A percentile compares a stretch with the other conserved stretches of the same genome.
Evolutionary conservation across 2,797 vertebrate species (phyloP).

Genomic region (Tamandua tetradactyla): DNA sequence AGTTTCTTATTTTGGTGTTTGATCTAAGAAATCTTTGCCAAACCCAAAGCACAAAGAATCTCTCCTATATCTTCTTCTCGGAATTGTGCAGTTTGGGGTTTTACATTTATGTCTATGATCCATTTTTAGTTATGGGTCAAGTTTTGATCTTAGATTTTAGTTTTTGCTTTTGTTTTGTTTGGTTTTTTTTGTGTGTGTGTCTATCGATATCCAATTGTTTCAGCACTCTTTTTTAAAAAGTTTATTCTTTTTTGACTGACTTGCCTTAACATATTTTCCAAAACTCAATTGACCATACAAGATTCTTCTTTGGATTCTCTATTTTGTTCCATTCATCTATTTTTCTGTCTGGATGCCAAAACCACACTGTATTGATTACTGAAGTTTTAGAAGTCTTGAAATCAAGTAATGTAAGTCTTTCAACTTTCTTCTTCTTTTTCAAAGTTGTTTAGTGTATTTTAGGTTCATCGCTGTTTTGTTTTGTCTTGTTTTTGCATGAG

Average conservation of each 20-base stretch:
- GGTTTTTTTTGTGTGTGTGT: background rate
- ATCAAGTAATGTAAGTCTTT: background rate
- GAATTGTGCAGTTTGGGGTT: background rate
- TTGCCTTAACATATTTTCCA: background rate
- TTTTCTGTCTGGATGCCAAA: background rate
- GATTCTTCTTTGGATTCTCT: background rate
- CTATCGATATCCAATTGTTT: background rate
- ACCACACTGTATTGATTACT: background rate
- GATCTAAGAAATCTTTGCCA: conserved; percentile 32
- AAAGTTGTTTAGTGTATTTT: background rate
- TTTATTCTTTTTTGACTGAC: conserved; percentile 1
- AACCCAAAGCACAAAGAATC: background rate
- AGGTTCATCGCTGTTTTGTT: background rate
- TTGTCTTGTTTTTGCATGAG: too few relatives aligned
- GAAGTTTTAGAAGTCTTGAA: background rate
- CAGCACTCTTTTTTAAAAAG: background rate
- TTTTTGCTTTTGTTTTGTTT: background rate
- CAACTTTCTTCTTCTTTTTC: background rate
- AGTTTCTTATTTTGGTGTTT: background rate
- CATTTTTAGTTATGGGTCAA: background rate
- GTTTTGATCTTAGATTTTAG: background rate
- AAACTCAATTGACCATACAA: background rate
- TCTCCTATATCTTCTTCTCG: conserved; percentile 16
- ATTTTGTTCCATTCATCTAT: background rate
- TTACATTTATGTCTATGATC: background rate